Percentiles rank a stretch among this genome's conserved stretches.
Evolutionary conservation across 2,888 invertebrate genomes (phyloP).

Genomic region (Elegia similella): DNA sequence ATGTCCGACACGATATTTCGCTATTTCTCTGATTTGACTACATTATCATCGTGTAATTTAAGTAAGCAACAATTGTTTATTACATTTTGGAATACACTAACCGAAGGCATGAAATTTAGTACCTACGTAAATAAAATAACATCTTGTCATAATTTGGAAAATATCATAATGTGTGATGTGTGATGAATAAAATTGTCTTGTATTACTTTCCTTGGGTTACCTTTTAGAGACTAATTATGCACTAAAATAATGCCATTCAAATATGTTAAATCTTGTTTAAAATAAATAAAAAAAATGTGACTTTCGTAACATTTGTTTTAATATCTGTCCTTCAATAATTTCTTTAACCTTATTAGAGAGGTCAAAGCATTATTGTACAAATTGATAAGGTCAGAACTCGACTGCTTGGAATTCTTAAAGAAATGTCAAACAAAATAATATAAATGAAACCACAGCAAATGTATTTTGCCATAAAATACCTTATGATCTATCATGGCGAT

Average conservation of each 20-base stretch:
- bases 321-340: neutral
- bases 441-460: neutral
- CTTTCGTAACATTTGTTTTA: neutral
- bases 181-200: no score
- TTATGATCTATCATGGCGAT: neutral
- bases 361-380: neutral
- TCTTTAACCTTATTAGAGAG: neutral
- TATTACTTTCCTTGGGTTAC: no score
- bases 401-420: neutral
- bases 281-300: neutral
- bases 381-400: neutral
- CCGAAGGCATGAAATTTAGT: no score
- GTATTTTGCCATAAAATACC: neutral
- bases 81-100: neutral
- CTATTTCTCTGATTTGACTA: slow-evolving; percentile 11
- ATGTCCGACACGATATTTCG: slow-evolving; percentile 15
- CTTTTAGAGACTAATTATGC: no score
- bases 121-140: no score
- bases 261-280: no score
- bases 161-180: no score
- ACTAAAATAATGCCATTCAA: no score
- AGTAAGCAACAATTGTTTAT: neutral
- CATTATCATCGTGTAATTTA: neutral
- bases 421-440: neutral
- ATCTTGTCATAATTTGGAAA: no score